Evolutionary conservation across 2,888 invertebrate species (phyloP).

Genomic region (Cephus pulcher): DNA sequence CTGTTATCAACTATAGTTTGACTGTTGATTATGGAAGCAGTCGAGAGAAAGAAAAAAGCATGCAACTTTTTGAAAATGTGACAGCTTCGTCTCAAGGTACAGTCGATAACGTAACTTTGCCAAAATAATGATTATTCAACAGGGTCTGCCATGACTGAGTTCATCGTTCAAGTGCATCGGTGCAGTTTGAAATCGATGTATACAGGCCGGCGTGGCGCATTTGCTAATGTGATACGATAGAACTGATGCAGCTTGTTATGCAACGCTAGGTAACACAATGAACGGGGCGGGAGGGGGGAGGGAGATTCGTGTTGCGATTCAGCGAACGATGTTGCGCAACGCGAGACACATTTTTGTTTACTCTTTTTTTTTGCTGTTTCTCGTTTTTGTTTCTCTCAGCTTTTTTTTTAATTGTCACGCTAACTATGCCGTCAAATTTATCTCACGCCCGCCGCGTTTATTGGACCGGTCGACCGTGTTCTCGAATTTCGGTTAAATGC

Average conservation of each 20-base stretch:
- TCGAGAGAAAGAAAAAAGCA: too few species aligned
- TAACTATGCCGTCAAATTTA: background rate
- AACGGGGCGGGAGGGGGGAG: background rate
- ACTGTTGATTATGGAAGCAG: background rate
- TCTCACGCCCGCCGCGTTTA: background rate
- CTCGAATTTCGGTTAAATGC: background rate
- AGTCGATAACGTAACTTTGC: background rate
- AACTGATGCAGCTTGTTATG: background rate
- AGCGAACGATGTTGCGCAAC: background rate
- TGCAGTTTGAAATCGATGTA: constrained; percentile 19
- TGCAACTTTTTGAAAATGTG: too few species aligned
- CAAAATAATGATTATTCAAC: background rate
- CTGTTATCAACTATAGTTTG: background rate
- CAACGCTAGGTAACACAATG: background rate
- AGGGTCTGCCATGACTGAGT: background rate
- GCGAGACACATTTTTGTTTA: background rate
- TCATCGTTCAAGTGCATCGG: constrained; percentile 5
- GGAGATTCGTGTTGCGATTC: background rate
- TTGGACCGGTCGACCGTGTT: background rate
- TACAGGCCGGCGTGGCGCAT: constrained; percentile 26
- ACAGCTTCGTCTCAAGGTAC: background rate
- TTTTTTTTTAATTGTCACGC: background rate
- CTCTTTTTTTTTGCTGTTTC: background rate
- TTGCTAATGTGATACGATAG: constrained; percentile 18
- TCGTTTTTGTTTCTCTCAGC: background rate